Conservation (phyloP, 92 coral and sea anemone species). For the Phenganax subtilis region DNA sequence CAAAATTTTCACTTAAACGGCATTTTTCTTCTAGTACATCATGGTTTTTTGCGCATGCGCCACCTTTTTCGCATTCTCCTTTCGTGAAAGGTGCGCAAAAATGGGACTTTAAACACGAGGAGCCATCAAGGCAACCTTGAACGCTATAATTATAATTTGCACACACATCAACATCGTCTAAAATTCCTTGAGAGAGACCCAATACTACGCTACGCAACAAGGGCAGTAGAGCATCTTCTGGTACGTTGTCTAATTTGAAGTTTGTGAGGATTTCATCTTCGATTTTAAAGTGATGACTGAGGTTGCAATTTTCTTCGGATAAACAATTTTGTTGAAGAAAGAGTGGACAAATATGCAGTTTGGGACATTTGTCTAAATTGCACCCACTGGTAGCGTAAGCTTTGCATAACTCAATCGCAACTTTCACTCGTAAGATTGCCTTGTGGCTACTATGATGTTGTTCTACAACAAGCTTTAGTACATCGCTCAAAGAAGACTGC, state of each 20-base stretch:
- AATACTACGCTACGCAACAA: constrained; percentile 3
- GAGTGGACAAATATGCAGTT: constrained; percentile 70
- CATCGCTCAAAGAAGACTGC: constrained; percentile 43
- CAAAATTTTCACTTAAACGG: not conserved
- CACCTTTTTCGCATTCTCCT: constrained; percentile 11
- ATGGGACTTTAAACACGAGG: not conserved
- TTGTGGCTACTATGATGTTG: not conserved
- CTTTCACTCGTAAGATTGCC: not conserved
- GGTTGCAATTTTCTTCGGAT: constrained; percentile 56
- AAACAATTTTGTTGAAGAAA: constrained; percentile 66
- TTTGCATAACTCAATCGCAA: constrained; percentile 11
- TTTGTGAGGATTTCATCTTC: constrained; percentile 59
- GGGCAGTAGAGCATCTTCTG: constrained; percentile 39
- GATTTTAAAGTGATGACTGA: constrained; percentile 55
- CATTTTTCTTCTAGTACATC: not conserved
- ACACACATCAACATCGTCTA: not conserved
- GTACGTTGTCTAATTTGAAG: constrained; percentile 39
- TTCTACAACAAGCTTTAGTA: constrained; percentile 13
- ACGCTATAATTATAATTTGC: constrained; percentile 7
- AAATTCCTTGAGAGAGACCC: not conserved
- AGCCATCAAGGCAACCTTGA: constrained; percentile 10
- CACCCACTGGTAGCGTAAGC: constrained; percentile 46
- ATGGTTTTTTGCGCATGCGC: not conserved
- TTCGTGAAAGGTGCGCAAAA: constrained; percentile 5
- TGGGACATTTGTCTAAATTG: constrained; percentile 56